These are phyloP conservation scores for Paramuricea clavata DNA, from an alignment of 92 coral and sea anemone species.

Conservation along the genomic window DNA sequence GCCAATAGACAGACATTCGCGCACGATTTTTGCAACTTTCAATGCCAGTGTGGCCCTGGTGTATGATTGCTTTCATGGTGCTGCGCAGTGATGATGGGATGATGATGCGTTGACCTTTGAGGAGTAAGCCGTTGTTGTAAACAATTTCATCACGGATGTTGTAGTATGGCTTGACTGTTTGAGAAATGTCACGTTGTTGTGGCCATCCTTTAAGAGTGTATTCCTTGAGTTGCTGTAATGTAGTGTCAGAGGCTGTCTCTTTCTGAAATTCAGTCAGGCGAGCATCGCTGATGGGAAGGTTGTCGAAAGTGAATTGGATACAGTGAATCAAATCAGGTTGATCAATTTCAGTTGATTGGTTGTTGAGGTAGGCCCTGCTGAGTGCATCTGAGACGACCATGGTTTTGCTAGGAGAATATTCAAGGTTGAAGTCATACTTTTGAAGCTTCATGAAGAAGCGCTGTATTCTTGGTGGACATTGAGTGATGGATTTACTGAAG, in stretches of 20 bases:
- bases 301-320: background rate
- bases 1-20: background rate
- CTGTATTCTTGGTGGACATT: no score
- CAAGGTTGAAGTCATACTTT: no score
- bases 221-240: slow-evolving; percentile 35
- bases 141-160: background rate
- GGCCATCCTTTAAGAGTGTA: slow-evolving; percentile 44
- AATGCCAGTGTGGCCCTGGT: background rate
- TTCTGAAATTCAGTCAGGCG: background rate
- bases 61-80: background rate
- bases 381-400: no score
- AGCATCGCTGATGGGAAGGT: slow-evolving; percentile 4
- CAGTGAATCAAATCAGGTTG: background rate
- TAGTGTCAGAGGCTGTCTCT: slow-evolving; percentile 40
- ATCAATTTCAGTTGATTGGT: background rate
- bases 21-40: background rate
- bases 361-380: no score
- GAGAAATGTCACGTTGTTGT: slow-evolving; percentile 11
- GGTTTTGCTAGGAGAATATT: no score
- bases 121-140: background rate
- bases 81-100: background rate
- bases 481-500: background rate
- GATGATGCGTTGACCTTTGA: background rate
- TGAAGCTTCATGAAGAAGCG: no score
- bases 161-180: background rate